phyloP scores from a whole-genome alignment of 2,888 invertebrate species.

The Pachliopta kotzebuea region DNA sequence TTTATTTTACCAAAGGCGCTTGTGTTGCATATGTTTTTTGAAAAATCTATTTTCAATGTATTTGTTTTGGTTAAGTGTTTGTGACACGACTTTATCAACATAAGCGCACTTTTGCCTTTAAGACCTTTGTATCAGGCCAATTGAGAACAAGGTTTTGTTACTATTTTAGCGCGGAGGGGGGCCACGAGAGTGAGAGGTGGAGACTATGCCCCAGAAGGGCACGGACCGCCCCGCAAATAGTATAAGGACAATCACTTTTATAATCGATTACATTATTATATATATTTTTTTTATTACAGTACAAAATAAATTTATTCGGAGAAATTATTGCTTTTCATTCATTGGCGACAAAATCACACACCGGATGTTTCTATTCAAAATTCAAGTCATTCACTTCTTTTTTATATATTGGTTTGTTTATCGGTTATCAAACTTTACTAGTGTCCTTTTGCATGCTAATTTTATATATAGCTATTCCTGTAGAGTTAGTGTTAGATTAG shows the following conservation, averaged over 20 bases:
- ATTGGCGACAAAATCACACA: constrained; percentile 54
- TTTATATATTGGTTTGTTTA: constrained; percentile 38
- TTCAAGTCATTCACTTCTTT: constrained; percentile 77
- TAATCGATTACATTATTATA: constrained; percentile 41
- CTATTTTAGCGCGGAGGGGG: constrained; percentile 71
- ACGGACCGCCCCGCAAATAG: constrained; percentile 74
- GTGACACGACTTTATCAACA: neutral
- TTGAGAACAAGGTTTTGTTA: constrained; percentile 44
- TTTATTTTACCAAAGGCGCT: constrained; percentile 13
- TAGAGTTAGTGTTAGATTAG: constrained; percentile 34
- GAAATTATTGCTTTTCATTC: constrained; percentile 73
- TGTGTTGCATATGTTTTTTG: constrained; percentile 6
- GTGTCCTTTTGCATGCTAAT: constrained; percentile 76
- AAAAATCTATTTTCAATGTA: neutral
- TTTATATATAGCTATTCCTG: constrained; percentile 1
- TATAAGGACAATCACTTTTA: constrained; percentile 57
- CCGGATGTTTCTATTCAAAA: constrained; percentile 46
- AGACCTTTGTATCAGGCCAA: constrained; percentile 23
- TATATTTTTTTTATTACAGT: constrained; percentile 57
- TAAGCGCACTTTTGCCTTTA: constrained; percentile 31
- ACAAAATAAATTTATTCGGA: constrained; percentile 64
- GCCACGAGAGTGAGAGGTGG: constrained; percentile 73
- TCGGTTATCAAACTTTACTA: constrained; percentile 37
- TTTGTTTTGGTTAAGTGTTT: neutral
- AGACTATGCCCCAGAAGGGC: constrained; percentile 70